Conservation (phyloP, 1,140 invertebrate genomes). For the Ylistrum balloti region DNA sequence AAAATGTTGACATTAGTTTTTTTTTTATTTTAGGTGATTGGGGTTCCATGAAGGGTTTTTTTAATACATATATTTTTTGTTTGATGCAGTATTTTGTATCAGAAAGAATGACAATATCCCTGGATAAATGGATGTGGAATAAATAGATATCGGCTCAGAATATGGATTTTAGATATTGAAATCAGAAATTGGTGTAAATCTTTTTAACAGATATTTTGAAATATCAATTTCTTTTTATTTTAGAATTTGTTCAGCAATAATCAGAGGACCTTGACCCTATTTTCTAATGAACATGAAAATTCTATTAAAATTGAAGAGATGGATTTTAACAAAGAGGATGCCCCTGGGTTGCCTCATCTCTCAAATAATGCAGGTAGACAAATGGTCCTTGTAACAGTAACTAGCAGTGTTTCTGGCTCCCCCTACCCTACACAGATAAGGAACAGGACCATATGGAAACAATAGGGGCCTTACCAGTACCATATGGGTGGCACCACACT, state of each 20-base stretch:
- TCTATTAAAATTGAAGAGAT: not conserved
- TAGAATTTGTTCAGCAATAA: not conserved
- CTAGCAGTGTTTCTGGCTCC: not conserved
- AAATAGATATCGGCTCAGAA: not conserved
- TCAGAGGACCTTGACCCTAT: not conserved
- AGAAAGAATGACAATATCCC: not conserved
- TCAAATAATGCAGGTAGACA: not conserved
- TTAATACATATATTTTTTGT: not conserved
- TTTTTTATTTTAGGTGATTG: conserved; percentile 19
- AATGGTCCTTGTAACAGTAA: not conserved
- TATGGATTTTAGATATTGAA: not conserved
- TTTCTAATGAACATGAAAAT: not conserved
- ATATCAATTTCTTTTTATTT: not conserved
- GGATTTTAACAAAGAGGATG: not conserved
- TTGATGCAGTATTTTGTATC: no score
- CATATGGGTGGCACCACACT: conserved; percentile 8
- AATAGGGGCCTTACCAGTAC: not conserved
- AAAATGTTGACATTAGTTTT: conserved; percentile 29
- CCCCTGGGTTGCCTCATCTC: not conserved
- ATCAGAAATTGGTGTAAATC: no score
- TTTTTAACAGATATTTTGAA: not conserved
- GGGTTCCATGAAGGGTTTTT: not conserved
- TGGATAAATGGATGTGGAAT: no score
- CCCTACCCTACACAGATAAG: not conserved
- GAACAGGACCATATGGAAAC: conserved; percentile 25